Base-by-base conservation (phyloP, 1,140 invertebrate species). In the Macrotrachela quadricornifera region DNA sequence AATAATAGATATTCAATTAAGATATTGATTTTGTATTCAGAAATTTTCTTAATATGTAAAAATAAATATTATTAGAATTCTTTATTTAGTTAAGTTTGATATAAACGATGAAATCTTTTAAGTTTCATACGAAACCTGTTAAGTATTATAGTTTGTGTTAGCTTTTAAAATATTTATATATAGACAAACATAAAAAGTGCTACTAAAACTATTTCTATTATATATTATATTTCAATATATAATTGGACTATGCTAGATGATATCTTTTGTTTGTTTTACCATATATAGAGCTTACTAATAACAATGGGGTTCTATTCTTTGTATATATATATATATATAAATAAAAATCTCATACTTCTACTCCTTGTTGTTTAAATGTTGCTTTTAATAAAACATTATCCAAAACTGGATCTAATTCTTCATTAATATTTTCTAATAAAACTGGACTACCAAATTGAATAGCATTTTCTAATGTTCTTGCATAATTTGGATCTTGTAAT, bases 401-500 rank as follows among this genome's bases (percentile, higher is more conserved):
- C 13, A 71, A 59, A 49, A 70, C 61, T 3, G 70, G 68, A 50
- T 71, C 69, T 10, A 71, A 60, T 53, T 71, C 69, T 57, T 71
- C 70, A 6, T 57, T 68, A 6, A 71, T 64, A 60, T 70, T 70
- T 57, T 71, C 70, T 41, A 71, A 57, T 40, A 71, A 59, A n/a
- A 70, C 56, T 16, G 70, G 69, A 10, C 60, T 62, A 38, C 70
- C 70, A 59, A 71, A 71, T 61, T 67, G 63, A 50, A 71, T 70
- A 46, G 62, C 58, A 58, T 71, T 71, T 57, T 71, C 69, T 48
- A 71, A 50, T 3, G 61, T 62, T 40, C 68, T 58, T 46, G 68
- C 59, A 57, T 70, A 71, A 56, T 63, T 70, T 10, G 64, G 49
- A 58, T 70, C 68, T 11, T 66, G 65, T 17, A 69, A 57, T 56